Evolutionary conservation across 2,113 vertebrate genomes (phyloP).

Genomic region (Chroicocephalus ridibundus): DNA sequence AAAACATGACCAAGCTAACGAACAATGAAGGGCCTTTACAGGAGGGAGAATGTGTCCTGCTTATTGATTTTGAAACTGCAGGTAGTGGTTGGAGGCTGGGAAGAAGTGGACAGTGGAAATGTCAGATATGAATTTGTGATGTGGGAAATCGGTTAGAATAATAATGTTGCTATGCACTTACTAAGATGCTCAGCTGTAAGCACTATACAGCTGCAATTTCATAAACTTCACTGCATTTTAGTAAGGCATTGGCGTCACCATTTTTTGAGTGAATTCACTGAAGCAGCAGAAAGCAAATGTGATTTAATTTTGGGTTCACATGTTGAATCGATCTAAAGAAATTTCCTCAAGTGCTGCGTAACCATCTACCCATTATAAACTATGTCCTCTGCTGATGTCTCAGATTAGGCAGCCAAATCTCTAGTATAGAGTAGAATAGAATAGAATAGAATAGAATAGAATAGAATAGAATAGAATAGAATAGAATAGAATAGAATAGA

Average conservation of each 20-base stretch:
- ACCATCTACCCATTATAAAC: background rate
- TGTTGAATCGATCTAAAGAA: background rate
- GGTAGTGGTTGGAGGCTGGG: background rate
- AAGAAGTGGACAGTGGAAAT: conserved; percentile 10
- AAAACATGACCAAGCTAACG: background rate
- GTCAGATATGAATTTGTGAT: conserved; percentile 9
- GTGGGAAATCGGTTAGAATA: background rate
- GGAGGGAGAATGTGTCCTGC: background rate
- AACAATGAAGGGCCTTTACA: background rate
- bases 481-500: background rate
- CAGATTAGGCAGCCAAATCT: background rate
- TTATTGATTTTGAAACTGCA: background rate
- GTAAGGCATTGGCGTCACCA: background rate
- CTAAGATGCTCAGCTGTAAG: background rate
- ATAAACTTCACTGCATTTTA: background rate
- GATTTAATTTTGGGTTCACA: background rate
- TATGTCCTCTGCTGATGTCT: background rate
- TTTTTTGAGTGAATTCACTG: background rate
- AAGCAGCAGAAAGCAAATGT: background rate
- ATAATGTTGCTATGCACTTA: background rate
- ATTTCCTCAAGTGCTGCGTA: background rate
- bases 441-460: too few relatives aligned
- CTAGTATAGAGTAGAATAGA: background rate
- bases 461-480: background rate
- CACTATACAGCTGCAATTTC: background rate